Conservation (phyloP, 2,888 invertebrate genomes). For the Plebejus anna region DNA sequence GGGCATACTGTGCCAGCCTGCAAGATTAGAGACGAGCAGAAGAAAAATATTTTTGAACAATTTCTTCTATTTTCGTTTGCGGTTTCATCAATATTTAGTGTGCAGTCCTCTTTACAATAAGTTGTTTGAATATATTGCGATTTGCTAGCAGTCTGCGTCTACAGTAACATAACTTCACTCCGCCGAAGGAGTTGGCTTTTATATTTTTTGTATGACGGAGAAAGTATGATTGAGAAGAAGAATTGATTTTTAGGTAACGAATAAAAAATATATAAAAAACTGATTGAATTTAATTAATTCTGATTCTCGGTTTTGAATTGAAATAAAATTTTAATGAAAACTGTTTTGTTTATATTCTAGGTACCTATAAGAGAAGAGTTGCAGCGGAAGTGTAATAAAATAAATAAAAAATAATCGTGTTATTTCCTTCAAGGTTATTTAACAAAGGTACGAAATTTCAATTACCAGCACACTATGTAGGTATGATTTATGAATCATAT, state of each 20-base stretch:
- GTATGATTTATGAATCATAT: neutral
- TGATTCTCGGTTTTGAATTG: neutral
- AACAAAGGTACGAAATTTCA: constrained; percentile 20
- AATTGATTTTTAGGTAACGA: neutral
- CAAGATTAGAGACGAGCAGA: too few species aligned
- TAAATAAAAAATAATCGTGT: neutral
- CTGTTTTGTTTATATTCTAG: constrained; percentile 15
- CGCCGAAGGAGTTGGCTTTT: neutral
- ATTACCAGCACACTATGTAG: constrained; percentile 15
- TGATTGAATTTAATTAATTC: neutral
- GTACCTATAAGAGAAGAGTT: neutral
- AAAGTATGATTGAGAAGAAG: neutral
- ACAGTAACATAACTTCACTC: neutral
- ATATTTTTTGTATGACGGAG: neutral
- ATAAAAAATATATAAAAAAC: neutral
- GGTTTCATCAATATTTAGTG: neutral
- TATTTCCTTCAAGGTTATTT: constrained; percentile 15
- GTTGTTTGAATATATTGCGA: constrained; percentile 17
- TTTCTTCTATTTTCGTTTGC: neutral
- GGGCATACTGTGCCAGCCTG: too few species aligned
- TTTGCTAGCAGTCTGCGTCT: neutral
- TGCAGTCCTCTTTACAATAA: neutral
- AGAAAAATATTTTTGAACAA: too few species aligned
- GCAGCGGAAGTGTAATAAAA: neutral
- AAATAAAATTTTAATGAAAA: constrained; percentile 20